Evolutionary conservation across 2,797 vertebrate species (phyloP).

Genomic region (Malacoraja senta): DNA sequence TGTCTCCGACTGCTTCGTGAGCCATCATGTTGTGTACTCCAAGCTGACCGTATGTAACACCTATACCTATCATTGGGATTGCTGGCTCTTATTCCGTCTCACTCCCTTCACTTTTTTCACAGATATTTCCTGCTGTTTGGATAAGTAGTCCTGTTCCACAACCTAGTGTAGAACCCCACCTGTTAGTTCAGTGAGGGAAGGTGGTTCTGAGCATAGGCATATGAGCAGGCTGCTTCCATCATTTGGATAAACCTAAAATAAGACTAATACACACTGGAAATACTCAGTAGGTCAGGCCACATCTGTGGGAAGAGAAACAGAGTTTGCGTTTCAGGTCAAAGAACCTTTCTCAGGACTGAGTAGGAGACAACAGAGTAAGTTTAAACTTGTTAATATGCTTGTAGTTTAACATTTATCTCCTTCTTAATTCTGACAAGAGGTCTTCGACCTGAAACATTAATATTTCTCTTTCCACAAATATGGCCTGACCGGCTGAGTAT

Average conservation of each 20-base stretch:
- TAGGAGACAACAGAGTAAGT: too few species aligned
- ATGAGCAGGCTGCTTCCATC: not conserved
- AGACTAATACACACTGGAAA: too few species aligned
- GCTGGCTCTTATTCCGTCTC: not conserved
- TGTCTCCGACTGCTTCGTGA: slow-evolving; percentile 43
- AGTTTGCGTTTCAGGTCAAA: too few species aligned
- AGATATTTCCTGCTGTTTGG: not conserved
- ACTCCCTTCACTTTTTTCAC: not conserved
- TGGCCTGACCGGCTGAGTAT: too few species aligned
- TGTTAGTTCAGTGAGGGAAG: not conserved
- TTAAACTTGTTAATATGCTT: too few species aligned
- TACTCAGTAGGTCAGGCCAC: too few species aligned
- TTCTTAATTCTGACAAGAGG: too few species aligned
- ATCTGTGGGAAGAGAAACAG: too few species aligned
- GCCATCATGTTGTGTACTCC: slow-evolving; percentile 63
- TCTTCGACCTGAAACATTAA: too few species aligned
- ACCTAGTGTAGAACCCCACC: not conserved
- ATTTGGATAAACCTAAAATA: not conserved
- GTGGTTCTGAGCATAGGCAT: not conserved
- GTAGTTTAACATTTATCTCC: too few species aligned
- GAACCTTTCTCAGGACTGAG: too few species aligned
- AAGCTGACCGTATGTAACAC: slow-evolving; percentile 66
- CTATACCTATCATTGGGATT: not conserved
- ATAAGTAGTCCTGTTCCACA: not conserved
- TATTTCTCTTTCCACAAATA: too few species aligned